These are phyloP conservation scores for Campaea margaritaria DNA, from an alignment of 2,888 invertebrate genomes.

Conservation along the genomic window DNA sequence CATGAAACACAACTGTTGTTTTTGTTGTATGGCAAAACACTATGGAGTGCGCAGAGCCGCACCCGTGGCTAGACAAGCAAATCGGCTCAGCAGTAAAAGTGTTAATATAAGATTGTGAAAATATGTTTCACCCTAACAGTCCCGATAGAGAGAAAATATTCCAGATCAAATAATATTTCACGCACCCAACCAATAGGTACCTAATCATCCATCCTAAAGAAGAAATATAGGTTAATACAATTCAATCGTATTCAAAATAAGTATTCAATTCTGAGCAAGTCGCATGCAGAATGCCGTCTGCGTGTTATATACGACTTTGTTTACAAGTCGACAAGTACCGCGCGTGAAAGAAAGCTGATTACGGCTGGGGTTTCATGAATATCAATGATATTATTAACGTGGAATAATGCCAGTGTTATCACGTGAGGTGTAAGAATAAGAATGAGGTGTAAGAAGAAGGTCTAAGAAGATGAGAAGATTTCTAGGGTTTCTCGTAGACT, in stretches of 20 bases:
- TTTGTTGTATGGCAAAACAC: too few species aligned
- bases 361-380: slow-evolving; percentile 50
- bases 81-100: too few species aligned
- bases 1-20: too few species aligned
- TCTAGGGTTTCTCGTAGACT: too few species aligned
- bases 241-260: slow-evolving; percentile 27
- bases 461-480: too few species aligned
- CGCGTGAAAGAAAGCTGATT: slow-evolving; percentile 47
- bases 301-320: slow-evolving; percentile 44
- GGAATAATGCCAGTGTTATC: slow-evolving; percentile 39
- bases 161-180: too few species aligned
- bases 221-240: slow-evolving; percentile 18
- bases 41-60: too few species aligned
- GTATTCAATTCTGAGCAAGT: slow-evolving; percentile 10
- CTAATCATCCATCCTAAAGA: background rate
- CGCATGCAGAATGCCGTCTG: slow-evolving; percentile 33
- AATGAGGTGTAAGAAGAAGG: background rate
- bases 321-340: slow-evolving; percentile 41
- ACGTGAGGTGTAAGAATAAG: slow-evolving; percentile 5
- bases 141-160: too few species aligned
- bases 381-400: slow-evolving; percentile 48
- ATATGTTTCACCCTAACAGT: too few species aligned
- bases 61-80: too few species aligned
- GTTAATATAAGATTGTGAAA: too few species aligned
- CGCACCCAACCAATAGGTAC: too few species aligned